These are phyloP conservation scores for Nymphalis io DNA, from an alignment of 1,140 invertebrate genomes.

Conservation along the genomic window DNA sequence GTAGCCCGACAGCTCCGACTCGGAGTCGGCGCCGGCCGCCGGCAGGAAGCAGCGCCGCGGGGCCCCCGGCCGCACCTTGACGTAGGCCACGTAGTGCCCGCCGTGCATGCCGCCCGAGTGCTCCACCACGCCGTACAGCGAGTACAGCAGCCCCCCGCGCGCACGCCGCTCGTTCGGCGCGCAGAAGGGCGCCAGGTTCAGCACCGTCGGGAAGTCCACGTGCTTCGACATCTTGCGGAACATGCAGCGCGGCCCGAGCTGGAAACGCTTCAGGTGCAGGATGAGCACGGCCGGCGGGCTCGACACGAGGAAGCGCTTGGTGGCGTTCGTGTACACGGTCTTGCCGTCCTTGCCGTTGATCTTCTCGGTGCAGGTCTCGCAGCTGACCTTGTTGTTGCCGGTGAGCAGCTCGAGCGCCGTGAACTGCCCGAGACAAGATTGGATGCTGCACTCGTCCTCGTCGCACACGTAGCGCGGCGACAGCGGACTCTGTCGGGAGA, in stretches of 20 bases:
- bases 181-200: constrained; percentile 96
- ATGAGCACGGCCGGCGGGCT: constrained; percentile 96
- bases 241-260: constrained; percentile 82
- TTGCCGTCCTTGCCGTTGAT: constrained; percentile 85
- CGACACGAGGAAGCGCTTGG: constrained; percentile 95
- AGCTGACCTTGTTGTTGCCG: constrained; percentile 95
- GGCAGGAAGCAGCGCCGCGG: constrained; percentile 86
- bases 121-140: constrained; percentile 96
- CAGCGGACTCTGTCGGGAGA: constrained; percentile 75
- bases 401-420: constrained; percentile 93
- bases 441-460: constrained; percentile 90
- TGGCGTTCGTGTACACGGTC: constrained; percentile 93
- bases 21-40: constrained; percentile 76
- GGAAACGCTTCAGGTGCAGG: constrained; percentile 95
- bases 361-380: constrained; percentile 92
- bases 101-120: constrained; percentile 94
- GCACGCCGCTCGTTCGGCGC: constrained; percentile 86
- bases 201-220: constrained; percentile 92
- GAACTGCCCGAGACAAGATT: constrained; percentile 95
- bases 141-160: constrained; percentile 89
- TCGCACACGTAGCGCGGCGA: constrained; percentile 85
- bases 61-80: constrained; percentile 87
- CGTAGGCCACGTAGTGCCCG: constrained; percentile 98
- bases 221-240: constrained; percentile 90
- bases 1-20: constrained; percentile 74